Conservation (phyloP, 2,888 invertebrate species). For the Mimas tiliae region DNA sequence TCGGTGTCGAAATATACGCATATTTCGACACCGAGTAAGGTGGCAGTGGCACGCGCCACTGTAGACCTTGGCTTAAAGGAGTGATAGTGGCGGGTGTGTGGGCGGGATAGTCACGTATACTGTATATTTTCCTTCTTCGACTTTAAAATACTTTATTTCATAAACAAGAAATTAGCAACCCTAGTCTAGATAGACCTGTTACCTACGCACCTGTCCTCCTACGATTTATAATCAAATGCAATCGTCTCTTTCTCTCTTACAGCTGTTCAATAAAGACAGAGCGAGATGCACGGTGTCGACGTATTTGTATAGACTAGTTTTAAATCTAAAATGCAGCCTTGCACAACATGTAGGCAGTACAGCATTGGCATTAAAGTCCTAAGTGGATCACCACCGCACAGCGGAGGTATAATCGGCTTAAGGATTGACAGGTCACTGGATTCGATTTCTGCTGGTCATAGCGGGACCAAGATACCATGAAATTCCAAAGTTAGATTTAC, state of each 20-base stretch:
- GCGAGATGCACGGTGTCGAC: constrained; percentile 48
- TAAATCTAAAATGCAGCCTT: constrained; percentile 62
- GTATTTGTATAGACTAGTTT: constrained; percentile 47
- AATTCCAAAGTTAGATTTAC: no score
- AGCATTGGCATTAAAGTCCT: background rate
- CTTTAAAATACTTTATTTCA: no score
- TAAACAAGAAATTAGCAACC: no score
- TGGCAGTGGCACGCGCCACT: no score
- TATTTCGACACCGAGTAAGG: no score
- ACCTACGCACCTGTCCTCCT: constrained; percentile 57
- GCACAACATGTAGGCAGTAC: constrained; percentile 57
- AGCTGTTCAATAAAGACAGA: constrained; percentile 26
- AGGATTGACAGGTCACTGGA: background rate
- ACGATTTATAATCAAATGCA: constrained; percentile 37
- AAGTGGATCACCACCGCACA: background rate
- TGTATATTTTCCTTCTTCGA: no score
- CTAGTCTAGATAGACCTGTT: constrained; percentile 34
- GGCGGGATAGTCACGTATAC: no score
- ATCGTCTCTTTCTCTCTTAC: constrained; percentile 41
- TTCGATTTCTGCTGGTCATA: background rate
- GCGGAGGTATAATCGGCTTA: background rate
- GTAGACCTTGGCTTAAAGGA: no score
- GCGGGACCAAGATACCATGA: no score
- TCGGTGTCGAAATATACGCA: no score
- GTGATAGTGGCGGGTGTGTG: no score